These are phyloP conservation scores for Microtus ochrogaster DNA, from an alignment of 2,113 vertebrate species.

Conservation along the genomic window DNA sequence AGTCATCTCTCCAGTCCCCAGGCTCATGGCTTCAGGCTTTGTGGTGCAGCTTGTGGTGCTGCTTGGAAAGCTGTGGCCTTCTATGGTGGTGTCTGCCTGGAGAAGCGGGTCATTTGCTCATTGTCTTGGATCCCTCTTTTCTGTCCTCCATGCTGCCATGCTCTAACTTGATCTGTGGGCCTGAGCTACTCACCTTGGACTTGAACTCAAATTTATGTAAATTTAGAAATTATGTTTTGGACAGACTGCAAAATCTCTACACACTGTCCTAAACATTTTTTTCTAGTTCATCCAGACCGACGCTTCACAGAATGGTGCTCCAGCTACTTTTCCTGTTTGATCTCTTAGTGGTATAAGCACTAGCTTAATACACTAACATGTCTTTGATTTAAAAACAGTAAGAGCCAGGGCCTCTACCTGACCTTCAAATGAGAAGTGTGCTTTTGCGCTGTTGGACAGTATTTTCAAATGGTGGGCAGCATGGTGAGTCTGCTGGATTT, in stretches of 20 bases:
- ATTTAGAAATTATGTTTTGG: slow-evolving; percentile 35
- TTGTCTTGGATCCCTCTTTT: background rate
- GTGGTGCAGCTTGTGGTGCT: background rate
- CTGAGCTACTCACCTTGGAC: background rate
- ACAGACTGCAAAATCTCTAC: background rate
- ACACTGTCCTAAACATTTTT: background rate
- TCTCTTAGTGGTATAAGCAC: background rate
- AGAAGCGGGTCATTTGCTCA: background rate
- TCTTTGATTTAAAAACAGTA: background rate
- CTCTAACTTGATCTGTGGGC: background rate
- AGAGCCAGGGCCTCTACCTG: background rate
- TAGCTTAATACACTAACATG: background rate
- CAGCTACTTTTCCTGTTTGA: background rate
- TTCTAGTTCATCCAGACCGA: background rate
- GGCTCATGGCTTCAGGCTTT: background rate
- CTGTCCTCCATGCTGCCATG: background rate
- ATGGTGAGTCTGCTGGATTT: background rate
- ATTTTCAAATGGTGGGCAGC: background rate
- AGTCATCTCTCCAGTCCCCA: background rate
- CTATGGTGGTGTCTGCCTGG: background rate
- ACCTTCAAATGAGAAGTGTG: background rate
- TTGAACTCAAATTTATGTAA: slow-evolving; percentile 10
- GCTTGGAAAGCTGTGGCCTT: background rate
- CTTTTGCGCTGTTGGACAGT: background rate
- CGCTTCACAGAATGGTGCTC: background rate